Evolutionary conservation across 2,888 invertebrate species (phyloP).

Genomic region (Argyresthia goedartella): DNA sequence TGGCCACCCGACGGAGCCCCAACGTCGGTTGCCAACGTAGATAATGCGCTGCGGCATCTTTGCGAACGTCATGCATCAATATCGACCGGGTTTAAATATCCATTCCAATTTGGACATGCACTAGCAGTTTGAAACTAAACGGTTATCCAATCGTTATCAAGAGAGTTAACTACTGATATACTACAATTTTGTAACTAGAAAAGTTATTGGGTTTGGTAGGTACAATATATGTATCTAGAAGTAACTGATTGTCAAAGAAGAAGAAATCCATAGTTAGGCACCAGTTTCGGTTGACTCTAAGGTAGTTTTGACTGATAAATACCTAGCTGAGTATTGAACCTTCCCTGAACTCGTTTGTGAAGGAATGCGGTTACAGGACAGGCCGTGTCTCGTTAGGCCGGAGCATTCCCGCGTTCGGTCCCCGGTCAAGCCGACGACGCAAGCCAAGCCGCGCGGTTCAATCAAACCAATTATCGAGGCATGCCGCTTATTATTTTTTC

Average conservation of each 20-base stretch:
- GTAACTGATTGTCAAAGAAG: too few relatives aligned
- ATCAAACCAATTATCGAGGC: constrained; percentile 64
- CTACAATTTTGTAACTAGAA: too few relatives aligned
- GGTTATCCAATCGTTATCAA: background rate
- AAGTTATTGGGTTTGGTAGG: too few relatives aligned
- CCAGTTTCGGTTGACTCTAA: too few relatives aligned
- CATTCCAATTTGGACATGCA: too few relatives aligned
- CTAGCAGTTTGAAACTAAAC: constrained; percentile 21
- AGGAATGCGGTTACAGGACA: background rate
- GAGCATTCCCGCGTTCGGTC: constrained; percentile 22
- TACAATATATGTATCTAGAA: too few relatives aligned
- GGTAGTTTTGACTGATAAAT: too few relatives aligned
- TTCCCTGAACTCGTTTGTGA: too few relatives aligned
- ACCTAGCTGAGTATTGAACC: too few relatives aligned
- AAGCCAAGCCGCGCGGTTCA: constrained; percentile 58
- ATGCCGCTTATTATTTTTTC: constrained; percentile 44
- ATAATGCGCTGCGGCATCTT: constrained; percentile 54
- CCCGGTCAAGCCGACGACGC: constrained; percentile 46
- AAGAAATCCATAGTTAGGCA: too few relatives aligned
- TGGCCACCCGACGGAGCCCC: constrained; percentile 50
- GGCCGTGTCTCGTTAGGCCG: too few relatives aligned
- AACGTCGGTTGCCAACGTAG: constrained; percentile 35
- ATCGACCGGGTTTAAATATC: constrained; percentile 14
- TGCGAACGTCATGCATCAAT: constrained; percentile 29
- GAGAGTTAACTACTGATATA: too few relatives aligned